These are phyloP conservation scores for Drosophila ficusphila DNA, from an alignment of 1,140 invertebrate species.

Conservation along the genomic window DNA sequence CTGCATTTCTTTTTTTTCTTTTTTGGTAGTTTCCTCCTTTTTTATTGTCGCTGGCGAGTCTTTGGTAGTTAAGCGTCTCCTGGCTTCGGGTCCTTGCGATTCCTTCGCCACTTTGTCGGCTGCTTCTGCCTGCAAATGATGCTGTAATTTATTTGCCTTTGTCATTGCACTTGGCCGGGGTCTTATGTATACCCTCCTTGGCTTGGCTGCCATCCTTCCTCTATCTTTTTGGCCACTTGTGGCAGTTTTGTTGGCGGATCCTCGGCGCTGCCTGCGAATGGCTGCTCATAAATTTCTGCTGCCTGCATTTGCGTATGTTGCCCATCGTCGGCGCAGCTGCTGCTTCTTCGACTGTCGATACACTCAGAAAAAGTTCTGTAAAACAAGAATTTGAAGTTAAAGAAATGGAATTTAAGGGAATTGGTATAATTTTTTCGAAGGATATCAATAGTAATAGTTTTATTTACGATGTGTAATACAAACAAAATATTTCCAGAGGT, in stretches of 20 bases:
- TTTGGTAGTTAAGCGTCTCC: conserved; percentile 26
- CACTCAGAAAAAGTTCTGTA: not conserved
- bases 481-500: no score
- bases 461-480: no score
- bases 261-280: conserved; percentile 40
- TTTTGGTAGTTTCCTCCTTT: not conserved
- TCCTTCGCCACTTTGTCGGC: conserved; percentile 36
- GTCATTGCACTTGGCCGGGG: conserved; percentile 39
- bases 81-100: conserved; percentile 11
- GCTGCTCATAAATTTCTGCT: conserved; percentile 53
- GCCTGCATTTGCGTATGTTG: conserved; percentile 71
- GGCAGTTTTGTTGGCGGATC: conserved; percentile 26
- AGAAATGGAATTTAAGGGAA: no score
- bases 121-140: conserved; percentile 57
- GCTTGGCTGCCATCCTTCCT: not conserved
- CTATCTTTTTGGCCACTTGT: conserved; percentile 47
- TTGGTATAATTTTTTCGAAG: no score
- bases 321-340: conserved; percentile 46
- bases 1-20: not conserved
- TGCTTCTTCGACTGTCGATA: conserved; percentile 14
- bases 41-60: conserved; percentile 25
- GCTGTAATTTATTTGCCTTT: conserved; percentile 67
- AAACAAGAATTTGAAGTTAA: no score
- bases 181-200: not conserved
- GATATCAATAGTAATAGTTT: no score